phyloP scores from a whole-genome alignment of 2,888 invertebrate genomes.

The Plebejus anna region DNA sequence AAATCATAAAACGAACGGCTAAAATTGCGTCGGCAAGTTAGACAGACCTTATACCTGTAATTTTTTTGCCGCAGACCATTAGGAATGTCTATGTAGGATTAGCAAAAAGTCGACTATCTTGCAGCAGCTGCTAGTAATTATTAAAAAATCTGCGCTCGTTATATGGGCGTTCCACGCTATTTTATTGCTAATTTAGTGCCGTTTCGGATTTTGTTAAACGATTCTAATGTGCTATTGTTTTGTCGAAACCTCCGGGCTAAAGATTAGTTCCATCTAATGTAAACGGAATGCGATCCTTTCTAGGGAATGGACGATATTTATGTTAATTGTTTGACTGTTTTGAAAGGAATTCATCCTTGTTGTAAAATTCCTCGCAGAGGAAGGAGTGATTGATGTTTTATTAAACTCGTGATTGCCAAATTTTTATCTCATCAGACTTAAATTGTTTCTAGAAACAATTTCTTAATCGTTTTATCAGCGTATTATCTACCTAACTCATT shows the following conservation, averaged over 20 bases:
- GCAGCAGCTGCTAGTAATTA: conserved; percentile 56
- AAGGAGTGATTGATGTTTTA: not conserved
- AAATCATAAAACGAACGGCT: conserved; percentile 22
- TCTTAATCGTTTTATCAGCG: not conserved
- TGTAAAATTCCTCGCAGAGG: not conserved
- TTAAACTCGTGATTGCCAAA: not conserved
- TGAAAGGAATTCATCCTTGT: too few relatives aligned
- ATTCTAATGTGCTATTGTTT: conserved; percentile 21
- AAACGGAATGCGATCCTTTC: conserved; percentile 9
- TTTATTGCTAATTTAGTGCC: conserved; percentile 42
- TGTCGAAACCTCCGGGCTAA: not conserved
- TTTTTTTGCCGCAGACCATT: conserved; percentile 53
- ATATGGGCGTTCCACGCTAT: conserved; percentile 53
- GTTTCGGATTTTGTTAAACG: conserved; percentile 40
- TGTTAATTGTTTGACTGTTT: conserved; percentile 1
- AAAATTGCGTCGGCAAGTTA: conserved; percentile 32
- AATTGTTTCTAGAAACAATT: not conserved
- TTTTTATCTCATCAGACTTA: not conserved
- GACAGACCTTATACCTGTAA: conserved; percentile 45
- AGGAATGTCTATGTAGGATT: conserved; percentile 50
- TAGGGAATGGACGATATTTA: not conserved
- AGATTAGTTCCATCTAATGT: not conserved
- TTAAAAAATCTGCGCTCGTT: conserved; percentile 55
- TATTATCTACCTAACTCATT: not conserved
- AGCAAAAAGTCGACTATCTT: conserved; percentile 49